Conservation (phyloP, 2,888 invertebrate genomes). For the Hedychridium roseum region DNA sequence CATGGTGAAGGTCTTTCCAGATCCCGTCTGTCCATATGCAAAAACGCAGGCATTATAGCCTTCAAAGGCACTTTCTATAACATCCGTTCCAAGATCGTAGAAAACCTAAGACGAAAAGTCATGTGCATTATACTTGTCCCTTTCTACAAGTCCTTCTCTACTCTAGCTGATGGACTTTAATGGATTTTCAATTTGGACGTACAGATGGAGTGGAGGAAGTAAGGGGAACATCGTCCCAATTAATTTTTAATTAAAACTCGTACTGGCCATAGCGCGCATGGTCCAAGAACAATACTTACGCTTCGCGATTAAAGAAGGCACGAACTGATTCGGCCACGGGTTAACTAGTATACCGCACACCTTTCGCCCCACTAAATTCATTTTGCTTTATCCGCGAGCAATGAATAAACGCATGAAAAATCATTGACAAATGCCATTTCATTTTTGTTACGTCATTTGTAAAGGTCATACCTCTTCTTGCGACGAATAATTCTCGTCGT, state of each 20-base stretch:
- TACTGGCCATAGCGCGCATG: no score
- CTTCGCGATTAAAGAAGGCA: no score
- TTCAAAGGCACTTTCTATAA: conserved; percentile 82
- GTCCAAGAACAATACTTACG: no score
- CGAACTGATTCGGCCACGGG: no score
- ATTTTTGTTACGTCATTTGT: background rate
- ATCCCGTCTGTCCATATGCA: conserved; percentile 91
- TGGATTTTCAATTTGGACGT: no score
- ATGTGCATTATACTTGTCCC: no score
- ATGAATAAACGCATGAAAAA: background rate
- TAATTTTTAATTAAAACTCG: no score
- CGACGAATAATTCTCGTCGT: conserved; percentile 77
- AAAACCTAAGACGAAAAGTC: conserved; percentile 69
- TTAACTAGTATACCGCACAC: background rate
- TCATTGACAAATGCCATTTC: background rate
- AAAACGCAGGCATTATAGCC: conserved; percentile 92
- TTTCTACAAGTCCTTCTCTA: no score
- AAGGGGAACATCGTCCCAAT: no score
- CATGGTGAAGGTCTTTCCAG: conserved; percentile 92
- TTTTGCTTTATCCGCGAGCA: background rate
- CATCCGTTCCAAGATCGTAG: conserved; percentile 79
- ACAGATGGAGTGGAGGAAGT: no score
- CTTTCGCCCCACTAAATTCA: background rate
- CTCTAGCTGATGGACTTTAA: no score
- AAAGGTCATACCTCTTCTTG: conserved; percentile 75